Conservation (phyloP, 2,888 invertebrate genomes). For the Carpatolechia fugitivella region DNA sequence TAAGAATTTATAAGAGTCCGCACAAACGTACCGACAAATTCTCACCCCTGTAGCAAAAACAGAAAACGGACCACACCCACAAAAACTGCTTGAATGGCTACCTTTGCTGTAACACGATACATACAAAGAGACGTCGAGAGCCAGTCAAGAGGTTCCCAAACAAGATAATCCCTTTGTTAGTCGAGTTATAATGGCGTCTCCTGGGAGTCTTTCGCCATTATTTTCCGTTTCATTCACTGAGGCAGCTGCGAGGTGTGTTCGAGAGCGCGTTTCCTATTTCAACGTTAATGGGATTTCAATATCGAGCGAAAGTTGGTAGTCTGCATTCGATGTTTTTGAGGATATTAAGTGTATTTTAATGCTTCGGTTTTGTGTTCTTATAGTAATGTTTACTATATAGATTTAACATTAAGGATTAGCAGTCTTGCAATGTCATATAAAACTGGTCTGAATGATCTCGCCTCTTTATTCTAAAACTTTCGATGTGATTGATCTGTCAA, state of each 20-base stretch:
- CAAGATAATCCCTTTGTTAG: constrained; percentile 76
- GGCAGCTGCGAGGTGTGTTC: constrained; percentile 62
- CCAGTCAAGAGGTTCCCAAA: constrained; percentile 76
- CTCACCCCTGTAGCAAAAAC: constrained; percentile 51
- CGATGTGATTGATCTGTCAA: too few relatives aligned
- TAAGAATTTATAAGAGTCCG: constrained; percentile 35
- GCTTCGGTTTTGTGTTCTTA: not conserved
- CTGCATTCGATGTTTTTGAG: constrained; percentile 35
- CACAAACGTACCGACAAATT: constrained; percentile 48
- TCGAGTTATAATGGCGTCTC: constrained; percentile 67
- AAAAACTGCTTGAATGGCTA: constrained; percentile 65
- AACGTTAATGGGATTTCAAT: constrained; percentile 63
- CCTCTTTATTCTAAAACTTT: too few relatives aligned
- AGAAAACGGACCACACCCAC: constrained; percentile 61
- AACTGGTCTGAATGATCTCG: too few relatives aligned
- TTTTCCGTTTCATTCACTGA: constrained; percentile 65
- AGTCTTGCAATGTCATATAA: too few relatives aligned
- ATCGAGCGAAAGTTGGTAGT: constrained; percentile 38
- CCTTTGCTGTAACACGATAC: constrained; percentile 66
- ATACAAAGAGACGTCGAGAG: constrained; percentile 62
- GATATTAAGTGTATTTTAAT: not conserved
- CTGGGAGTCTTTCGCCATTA: constrained; percentile 58
- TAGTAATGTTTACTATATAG: too few relatives aligned
- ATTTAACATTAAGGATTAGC: too few relatives aligned
- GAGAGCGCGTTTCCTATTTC: constrained; percentile 69